Evolutionary conservation across 2,888 invertebrate species (phyloP), one percentile per base, ranked within the genome.

Genomic region (Eupithecia dodoneata): DNA sequence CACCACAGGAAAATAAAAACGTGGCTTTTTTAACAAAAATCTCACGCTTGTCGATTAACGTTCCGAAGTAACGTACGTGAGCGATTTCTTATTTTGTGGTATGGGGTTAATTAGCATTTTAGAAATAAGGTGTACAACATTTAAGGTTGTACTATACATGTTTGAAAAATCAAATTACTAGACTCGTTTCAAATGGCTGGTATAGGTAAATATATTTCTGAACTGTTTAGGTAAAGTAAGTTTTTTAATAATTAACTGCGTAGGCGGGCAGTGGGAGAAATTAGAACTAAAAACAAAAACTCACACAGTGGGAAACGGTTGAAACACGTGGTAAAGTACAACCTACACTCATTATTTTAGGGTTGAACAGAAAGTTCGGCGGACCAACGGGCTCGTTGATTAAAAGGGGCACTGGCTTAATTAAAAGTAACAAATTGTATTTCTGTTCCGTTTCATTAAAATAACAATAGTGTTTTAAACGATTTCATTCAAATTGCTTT

Each of bases 351-450:
- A 70, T 70, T 47, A 70, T 70, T 70, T 70, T 70, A 70, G 59
- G 72, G 72, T 77, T 73, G 73, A 79, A 79, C 75, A 47, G 69
- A 66, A 71, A 78, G 77, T 79, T 79, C 77, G 67, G 76, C 77
- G 75, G 79, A 80, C 80, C 76, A 76, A 77, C 77, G 77, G 79
- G 79, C 75, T 77, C 67, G 63, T 71, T 79, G 80, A 80, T 79
- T 80, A 79, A 79, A 76, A 76, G 76, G 78, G 74, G 66, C 76
- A 73, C 70, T 73, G 80, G 75, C 76, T 78, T 78, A 80, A 78
- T 80, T 80, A 78, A 76, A 70, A 70, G 74, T 75, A 76, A 76
- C 80, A 75, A 78, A 78, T 75, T 76, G 78, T 78, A 67, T 70
- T 75, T 76, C 67, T 70, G 72, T 76, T 79, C 73, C 70, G 65